phyloP scores from a whole-genome alignment of 92 coral and sea anemone genomes.

The Metridium senile region DNA sequence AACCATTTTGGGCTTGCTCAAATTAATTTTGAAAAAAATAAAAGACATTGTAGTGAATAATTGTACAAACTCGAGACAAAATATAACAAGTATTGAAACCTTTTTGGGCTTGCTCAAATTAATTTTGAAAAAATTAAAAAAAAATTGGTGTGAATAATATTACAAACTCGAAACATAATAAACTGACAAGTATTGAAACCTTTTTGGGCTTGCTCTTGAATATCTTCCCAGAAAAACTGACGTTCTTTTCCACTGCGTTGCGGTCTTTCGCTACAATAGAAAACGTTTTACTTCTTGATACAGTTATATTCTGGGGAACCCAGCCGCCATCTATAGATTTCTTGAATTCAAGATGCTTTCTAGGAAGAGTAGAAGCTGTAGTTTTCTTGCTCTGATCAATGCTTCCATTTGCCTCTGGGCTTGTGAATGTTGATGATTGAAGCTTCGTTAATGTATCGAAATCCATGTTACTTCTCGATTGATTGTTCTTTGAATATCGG shows the following conservation, averaged over 20 bases:
- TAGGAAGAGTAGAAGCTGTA: not conserved
- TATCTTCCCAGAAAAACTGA: not conserved
- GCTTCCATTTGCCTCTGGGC: conserved; percentile 11
- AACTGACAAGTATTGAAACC: too few relatives aligned
- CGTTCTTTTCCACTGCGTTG: not conserved
- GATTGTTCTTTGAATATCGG: not conserved
- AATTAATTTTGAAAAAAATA: too few relatives aligned
- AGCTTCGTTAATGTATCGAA: conserved; percentile 4
- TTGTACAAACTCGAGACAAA: too few relatives aligned
- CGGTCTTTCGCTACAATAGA: not conserved
- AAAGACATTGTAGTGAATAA: too few relatives aligned
- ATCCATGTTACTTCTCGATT: conserved; percentile 1
- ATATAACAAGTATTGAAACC: too few relatives aligned
- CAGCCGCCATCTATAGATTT: conserved; percentile 1
- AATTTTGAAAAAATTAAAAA: too few relatives aligned
- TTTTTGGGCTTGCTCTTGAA: not conserved
- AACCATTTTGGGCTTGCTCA: too few relatives aligned
- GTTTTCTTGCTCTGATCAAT: not conserved
- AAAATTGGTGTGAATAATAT: too few relatives aligned
- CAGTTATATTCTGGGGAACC: not conserved
- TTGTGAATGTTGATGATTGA: not conserved
- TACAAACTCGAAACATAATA: too few relatives aligned
- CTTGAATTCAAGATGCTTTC: not conserved
- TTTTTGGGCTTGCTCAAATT: too few relatives aligned
- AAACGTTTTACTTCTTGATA: not conserved